phyloP scores from a whole-genome alignment of 1,140 invertebrate genomes.

The Charaxes varanes region DNA sequence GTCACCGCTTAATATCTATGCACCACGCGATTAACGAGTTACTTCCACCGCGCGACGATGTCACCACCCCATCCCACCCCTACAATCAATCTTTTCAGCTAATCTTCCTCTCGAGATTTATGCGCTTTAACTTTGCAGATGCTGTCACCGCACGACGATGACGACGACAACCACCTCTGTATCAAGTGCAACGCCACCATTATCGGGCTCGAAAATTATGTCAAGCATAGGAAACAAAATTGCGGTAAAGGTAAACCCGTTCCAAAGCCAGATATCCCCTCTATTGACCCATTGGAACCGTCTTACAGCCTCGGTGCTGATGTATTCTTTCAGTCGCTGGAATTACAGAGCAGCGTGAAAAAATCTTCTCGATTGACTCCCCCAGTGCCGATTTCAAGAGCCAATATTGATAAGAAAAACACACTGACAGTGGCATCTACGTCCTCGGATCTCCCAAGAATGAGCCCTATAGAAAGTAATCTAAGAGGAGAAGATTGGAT shows the following conservation, averaged over 20 bases:
- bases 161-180: constrained; percentile 89
- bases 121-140: constrained; percentile 38
- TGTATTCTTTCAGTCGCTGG: constrained; percentile 89
- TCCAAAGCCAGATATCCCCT: constrained; percentile 41
- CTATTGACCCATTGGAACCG: constrained; percentile 53
- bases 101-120: constrained; percentile 19
- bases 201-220: constrained; percentile 86
- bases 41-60: constrained; percentile 30
- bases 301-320: constrained; percentile 81
- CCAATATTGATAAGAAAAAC: constrained; percentile 47
- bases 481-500: constrained; percentile 75
- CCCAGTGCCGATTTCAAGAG: constrained; percentile 61
- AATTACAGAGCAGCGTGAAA: constrained; percentile 85
- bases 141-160: constrained; percentile 73
- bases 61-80: constrained; percentile 26
- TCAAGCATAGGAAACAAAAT: constrained; percentile 83
- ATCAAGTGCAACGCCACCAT: constrained; percentile 89
- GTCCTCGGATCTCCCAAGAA: constrained; percentile 43
- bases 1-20: constrained; percentile 43
- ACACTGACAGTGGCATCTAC: constrained; percentile 41
- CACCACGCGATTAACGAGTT: constrained; percentile 46
- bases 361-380: constrained; percentile 58
- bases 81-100: constrained; percentile 28
- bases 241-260: constrained; percentile 68
- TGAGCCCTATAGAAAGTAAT: constrained; percentile 62